These are phyloP conservation scores for Pseudochromis fuscus DNA, from an alignment of 2,797 vertebrate genomes.

Conservation along the genomic window DNA sequence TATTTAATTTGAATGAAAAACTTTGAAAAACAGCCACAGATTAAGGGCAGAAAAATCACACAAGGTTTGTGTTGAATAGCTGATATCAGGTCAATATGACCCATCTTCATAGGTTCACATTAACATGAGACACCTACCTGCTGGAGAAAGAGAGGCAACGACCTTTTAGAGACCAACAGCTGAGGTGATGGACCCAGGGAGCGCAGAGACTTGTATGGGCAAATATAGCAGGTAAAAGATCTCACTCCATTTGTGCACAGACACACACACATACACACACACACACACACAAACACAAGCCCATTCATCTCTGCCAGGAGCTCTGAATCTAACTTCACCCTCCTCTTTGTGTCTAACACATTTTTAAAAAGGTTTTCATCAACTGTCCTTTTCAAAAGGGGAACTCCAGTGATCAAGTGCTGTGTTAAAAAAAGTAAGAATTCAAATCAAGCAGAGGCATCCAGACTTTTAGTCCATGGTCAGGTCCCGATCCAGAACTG, in stretches of 20 bases:
- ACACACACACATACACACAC: constrained; percentile 10
- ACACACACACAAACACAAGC: constrained; percentile 2
- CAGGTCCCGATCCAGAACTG: background rate
- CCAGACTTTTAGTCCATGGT: background rate
- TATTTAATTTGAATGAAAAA: constrained; percentile 78
- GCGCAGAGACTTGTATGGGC: constrained; percentile 59
- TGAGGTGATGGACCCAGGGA: constrained; percentile 66
- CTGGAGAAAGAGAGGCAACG: constrained; percentile 59
- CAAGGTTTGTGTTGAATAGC: constrained; percentile 31
- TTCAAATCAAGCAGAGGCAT: background rate
- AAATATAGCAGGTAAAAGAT: constrained; percentile 46
- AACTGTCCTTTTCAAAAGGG: constrained; percentile 31
- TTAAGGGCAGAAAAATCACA: constrained; percentile 25
- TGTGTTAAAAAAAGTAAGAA: background rate
- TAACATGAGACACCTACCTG: constrained; percentile 83
- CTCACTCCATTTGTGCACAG: background rate
- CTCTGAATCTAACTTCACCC: background rate
- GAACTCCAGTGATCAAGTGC: constrained; percentile 12
- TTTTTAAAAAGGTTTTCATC: constrained; percentile 1
- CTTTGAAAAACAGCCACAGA: constrained; percentile 48
- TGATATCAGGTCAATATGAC: constrained; percentile 53
- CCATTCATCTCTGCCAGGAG: constrained; percentile 1
- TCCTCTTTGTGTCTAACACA: background rate
- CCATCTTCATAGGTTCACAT: constrained; percentile 24
- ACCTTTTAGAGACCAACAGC: constrained; percentile 63